Percentiles rank a stretch among this genome's conserved stretches.
Conservation (phyloP, 2,797 vertebrate species). For the Malurus splendens region DNA sequence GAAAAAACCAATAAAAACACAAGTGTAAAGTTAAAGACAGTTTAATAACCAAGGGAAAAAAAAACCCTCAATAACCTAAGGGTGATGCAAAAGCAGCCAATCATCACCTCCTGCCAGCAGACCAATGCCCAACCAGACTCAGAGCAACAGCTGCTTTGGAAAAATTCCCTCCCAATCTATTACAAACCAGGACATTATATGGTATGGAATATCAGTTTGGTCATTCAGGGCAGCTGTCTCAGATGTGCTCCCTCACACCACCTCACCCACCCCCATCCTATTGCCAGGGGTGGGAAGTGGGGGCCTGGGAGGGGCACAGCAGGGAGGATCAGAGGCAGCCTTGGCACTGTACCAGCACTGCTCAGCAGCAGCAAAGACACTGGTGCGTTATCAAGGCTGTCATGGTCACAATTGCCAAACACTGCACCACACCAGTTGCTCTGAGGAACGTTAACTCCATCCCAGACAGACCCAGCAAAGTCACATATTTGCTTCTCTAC, state of each 20-base stretch:
- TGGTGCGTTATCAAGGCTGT: background rate
- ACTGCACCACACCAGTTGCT: background rate
- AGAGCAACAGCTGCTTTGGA: background rate
- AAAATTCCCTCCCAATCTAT: background rate
- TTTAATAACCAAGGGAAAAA: background rate
- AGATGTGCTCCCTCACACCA: background rate
- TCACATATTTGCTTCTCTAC: background rate
- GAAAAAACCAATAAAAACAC: background rate
- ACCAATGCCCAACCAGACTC: background rate
- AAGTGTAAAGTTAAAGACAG: background rate
- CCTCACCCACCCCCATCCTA: background rate
- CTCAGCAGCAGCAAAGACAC: background rate
- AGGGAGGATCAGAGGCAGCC: background rate
- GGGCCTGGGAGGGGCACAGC: background rate
- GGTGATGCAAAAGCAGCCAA: background rate
- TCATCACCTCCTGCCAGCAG: background rate
- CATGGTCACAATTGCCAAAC: background rate
- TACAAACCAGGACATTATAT: background rate
- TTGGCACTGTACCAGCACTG: background rate
- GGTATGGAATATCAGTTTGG: background rate
- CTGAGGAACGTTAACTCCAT: background rate
- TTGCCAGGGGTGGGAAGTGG: background rate
- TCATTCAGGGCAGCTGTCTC: background rate
- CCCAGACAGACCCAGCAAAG: background rate
- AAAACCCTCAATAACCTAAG: fast-evolving